A percentile compares a stretch with the other conserved stretches of the same genome.
phyloP scores from a whole-genome alignment of 2,113 vertebrate genomes.

The Willisornis vidua region DNA sequence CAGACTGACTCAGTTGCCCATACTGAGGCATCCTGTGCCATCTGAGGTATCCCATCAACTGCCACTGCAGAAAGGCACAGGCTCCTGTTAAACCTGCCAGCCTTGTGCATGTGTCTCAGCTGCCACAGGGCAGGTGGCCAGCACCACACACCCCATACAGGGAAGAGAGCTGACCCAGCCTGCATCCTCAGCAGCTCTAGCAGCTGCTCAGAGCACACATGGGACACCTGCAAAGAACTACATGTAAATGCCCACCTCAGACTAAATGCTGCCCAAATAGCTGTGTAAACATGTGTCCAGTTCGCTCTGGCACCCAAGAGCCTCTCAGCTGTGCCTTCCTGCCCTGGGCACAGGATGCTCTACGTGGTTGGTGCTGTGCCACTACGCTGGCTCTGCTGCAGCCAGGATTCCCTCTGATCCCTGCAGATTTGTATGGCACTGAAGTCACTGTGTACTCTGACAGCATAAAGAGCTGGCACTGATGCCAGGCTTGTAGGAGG shows the following conservation, averaged over 20 bases:
- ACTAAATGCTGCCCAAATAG: not conserved
- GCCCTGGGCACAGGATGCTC: rapidly evolving
- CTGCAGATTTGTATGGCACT: not conserved
- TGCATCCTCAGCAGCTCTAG: not conserved
- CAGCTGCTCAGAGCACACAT: not conserved
- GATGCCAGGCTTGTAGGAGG: not conserved
- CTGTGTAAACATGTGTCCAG: not conserved
- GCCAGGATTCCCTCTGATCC: not conserved
- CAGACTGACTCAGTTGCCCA: not conserved
- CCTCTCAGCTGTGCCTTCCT: not conserved
- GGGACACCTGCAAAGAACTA: not conserved
- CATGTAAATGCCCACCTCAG: not conserved
- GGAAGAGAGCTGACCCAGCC: not conserved
- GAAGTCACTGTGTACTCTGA: not conserved
- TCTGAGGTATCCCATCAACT: not conserved
- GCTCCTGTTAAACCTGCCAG: not conserved
- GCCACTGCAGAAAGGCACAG: not conserved
- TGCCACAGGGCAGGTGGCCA: not conserved
- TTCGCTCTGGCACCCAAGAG: not conserved
- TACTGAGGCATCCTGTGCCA: not conserved
- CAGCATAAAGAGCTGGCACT: not conserved
- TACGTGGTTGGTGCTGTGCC: not conserved
- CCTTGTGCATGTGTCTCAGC: rapidly evolving
- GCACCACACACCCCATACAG: not conserved
- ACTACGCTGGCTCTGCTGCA: not conserved